phyloP scores from a whole-genome alignment of 1,140 invertebrate genomes.

The Capitella teleta region DNA sequence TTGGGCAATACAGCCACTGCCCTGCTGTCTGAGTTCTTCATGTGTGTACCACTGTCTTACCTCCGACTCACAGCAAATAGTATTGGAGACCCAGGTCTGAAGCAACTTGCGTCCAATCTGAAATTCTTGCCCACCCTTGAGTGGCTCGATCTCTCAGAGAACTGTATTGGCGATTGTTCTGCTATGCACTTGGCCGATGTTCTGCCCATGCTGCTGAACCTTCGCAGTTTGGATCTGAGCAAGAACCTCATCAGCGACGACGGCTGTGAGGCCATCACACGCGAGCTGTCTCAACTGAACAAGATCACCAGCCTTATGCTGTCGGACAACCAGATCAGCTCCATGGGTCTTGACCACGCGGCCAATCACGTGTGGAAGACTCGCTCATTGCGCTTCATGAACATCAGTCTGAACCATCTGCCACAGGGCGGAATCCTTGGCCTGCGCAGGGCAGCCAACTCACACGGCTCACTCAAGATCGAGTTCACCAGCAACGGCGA shows the following conservation, averaged over 20 bases:
- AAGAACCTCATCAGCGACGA: constrained; percentile 8
- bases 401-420: constrained; percentile 12
- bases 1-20: constrained; percentile 5
- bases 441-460: neutral
- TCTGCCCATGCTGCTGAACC: constrained; percentile 2
- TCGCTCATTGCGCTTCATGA: constrained; percentile 6
- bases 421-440: neutral
- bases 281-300: neutral
- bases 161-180: constrained; percentile 6
- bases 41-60: constrained; percentile 10
- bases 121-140: constrained; percentile 12
- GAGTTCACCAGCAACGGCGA: too few relatives aligned
- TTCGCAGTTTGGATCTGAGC: constrained; percentile 9
- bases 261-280: constrained; percentile 4
- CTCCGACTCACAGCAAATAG: constrained; percentile 9
- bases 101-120: constrained; percentile 4
- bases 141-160: constrained; percentile 12
- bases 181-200: constrained; percentile 3
- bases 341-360: neutral
- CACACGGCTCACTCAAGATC: constrained; percentile 1
- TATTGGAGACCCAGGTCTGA: constrained; percentile 3
- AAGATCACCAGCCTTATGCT: constrained; percentile 2
- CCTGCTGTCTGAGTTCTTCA: constrained; percentile 10
- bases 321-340: constrained; percentile 9
- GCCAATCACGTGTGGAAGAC: constrained; percentile 8